Evolutionary conservation across 1,140 invertebrate species (phyloP).

Genomic region (Ceratina australensis): DNA sequence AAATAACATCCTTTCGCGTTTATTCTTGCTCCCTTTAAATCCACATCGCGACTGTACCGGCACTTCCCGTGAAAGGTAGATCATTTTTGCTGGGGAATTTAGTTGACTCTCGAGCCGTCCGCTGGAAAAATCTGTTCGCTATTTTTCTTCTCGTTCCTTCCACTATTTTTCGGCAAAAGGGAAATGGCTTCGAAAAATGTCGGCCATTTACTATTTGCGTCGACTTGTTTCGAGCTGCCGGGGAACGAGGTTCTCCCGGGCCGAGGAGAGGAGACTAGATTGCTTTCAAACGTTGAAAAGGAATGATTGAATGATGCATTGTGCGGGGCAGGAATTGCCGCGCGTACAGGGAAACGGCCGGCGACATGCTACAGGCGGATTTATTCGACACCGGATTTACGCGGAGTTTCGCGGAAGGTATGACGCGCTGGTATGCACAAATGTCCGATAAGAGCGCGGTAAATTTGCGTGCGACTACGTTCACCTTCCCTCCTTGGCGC

Average conservation of each 20-base stretch:
- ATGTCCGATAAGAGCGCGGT: background rate
- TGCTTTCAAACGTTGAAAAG: slow-evolving; percentile 7
- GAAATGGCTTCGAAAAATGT: background rate
- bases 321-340: slow-evolving; percentile 2
- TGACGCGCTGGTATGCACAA: background rate
- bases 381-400: slow-evolving; percentile 4
- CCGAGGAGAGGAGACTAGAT: background rate
- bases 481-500: background rate
- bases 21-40: too few species aligned
- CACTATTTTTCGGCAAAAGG: background rate
- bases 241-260: background rate
- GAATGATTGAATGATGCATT: slow-evolving; percentile 17
- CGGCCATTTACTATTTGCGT: slow-evolving; percentile 15
- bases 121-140: slow-evolving; percentile 6
- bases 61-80: background rate
- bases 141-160: background rate
- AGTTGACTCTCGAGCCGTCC: background rate
- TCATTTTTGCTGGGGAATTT: slow-evolving; percentile 30
- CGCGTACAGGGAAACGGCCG: background rate
- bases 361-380: too few species aligned
- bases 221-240: background rate
- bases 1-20: too few species aligned
- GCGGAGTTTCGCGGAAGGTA: background rate
- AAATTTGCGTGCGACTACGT: background rate
- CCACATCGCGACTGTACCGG: too few species aligned